These are phyloP conservation scores for Micropoecilia bifurca DNA, from an alignment of 2,797 vertebrate genomes.

Conservation along the genomic window DNA sequence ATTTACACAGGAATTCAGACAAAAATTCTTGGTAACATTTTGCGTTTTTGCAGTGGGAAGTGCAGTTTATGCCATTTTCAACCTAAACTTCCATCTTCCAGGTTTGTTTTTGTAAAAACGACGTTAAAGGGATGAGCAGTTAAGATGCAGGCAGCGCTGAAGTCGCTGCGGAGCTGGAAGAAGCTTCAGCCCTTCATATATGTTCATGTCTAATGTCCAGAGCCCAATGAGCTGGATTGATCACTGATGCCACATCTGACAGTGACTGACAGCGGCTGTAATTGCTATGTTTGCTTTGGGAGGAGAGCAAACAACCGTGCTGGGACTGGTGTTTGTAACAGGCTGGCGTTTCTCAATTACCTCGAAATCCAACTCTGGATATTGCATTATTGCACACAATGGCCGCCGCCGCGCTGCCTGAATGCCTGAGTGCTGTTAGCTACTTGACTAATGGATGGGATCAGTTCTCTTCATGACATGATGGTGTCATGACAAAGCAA, in stretches of 20 bases:
- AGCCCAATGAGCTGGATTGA: conserved; percentile 69
- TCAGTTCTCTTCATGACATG: conserved; percentile 25
- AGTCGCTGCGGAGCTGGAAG: conserved; percentile 36
- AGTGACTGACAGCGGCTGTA: conserved; percentile 71
- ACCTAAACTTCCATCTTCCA: neutral
- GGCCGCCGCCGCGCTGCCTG: conserved; percentile 2
- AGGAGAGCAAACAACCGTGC: conserved; percentile 44
- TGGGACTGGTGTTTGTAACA: conserved; percentile 39
- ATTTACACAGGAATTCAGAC: too few relatives aligned
- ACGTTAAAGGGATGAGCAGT: neutral
- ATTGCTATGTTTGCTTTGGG: conserved; percentile 72
- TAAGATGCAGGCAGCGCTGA: neutral
- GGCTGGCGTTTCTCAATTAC: conserved; percentile 39
- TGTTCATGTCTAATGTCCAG: conserved; percentile 63
- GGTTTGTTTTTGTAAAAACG: neutral
- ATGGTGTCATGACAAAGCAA: conserved; percentile 19
- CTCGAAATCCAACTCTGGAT: conserved; percentile 32
- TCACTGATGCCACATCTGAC: conserved; percentile 65
- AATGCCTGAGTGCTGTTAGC: conserved; percentile 20
- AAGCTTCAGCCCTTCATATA: conserved; percentile 59
- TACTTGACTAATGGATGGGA: conserved; percentile 37
- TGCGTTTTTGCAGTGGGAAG: too few relatives aligned
- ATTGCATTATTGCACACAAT: conserved; percentile 29
- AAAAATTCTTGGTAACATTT: too few relatives aligned
- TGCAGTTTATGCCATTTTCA: neutral